Evolutionary conservation across 2,113 vertebrate species (phyloP).

Genomic region (Actenoides lindsayi): DNA sequence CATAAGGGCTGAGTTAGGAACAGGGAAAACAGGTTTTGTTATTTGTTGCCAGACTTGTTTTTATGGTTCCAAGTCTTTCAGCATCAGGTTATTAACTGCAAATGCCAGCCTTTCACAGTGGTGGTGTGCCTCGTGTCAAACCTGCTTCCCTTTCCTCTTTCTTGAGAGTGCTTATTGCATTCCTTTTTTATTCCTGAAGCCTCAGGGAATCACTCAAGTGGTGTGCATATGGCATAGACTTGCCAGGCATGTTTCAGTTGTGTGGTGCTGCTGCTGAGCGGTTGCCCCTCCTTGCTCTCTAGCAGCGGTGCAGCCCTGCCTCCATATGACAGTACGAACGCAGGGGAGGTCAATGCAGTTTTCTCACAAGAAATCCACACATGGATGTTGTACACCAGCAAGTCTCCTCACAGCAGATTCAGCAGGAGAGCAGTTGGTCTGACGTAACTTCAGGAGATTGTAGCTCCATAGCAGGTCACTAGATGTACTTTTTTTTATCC

Average conservation of each 20-base stretch:
- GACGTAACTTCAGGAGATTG: background rate
- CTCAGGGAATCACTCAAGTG: background rate
- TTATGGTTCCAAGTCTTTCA: background rate
- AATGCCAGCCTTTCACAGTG: background rate
- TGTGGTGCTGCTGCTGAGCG: background rate
- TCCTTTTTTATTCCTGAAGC: background rate
- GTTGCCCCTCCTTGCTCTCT: background rate
- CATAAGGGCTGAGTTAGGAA: background rate
- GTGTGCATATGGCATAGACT: background rate
- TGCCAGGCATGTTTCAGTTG: rapidly evolving
- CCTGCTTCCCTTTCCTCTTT: background rate
- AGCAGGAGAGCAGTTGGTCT: background rate
- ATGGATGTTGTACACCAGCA: background rate
- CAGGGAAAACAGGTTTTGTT: background rate
- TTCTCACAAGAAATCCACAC: background rate
- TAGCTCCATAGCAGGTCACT: background rate
- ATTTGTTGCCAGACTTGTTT: background rate
- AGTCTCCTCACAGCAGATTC: background rate
- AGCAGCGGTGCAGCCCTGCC: background rate
- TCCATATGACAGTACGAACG: rapidly evolving
- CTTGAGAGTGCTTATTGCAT: background rate
- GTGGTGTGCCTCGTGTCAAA: background rate
- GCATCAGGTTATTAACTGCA: background rate
- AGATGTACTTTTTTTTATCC: background rate
- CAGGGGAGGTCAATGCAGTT: background rate